phyloP scores from a whole-genome alignment of 2,888 invertebrate genomes.

The Eudemis profundana region DNA sequence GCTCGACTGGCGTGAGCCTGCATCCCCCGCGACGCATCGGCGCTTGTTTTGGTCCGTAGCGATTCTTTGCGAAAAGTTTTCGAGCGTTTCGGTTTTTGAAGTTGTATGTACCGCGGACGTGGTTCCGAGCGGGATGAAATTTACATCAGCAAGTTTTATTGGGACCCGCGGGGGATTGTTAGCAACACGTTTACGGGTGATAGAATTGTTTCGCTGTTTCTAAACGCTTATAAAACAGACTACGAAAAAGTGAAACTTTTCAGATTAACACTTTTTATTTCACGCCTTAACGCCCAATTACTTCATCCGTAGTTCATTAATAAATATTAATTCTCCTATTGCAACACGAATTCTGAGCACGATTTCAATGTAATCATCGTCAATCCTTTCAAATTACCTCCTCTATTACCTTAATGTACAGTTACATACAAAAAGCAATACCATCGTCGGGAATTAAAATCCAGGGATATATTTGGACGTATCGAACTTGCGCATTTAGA shows the following conservation, averaged over 20 bases:
- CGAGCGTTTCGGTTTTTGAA: constrained; percentile 37
- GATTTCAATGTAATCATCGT: neutral
- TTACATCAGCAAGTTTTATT: constrained; percentile 39
- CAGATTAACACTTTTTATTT: constrained; percentile 18
- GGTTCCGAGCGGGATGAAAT: constrained; percentile 36
- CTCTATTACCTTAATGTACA: constrained; percentile 12
- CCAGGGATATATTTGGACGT: constrained; percentile 5
- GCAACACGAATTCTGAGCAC: neutral
- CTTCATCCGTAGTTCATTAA: no score
- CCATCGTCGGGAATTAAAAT: constrained; percentile 15
- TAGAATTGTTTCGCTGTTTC: constrained; percentile 36
- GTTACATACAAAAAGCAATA: constrained; percentile 7
- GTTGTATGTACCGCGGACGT: constrained; percentile 31
- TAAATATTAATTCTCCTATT: neutral
- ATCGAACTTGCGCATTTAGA: constrained; percentile 25
- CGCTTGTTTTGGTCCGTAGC: constrained; percentile 51
- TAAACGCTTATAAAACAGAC: constrained; percentile 17
- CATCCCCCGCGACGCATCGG: constrained; percentile 50
- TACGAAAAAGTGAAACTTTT: constrained; percentile 14
- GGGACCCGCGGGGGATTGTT: constrained; percentile 35
- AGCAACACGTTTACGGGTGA: constrained; percentile 27
- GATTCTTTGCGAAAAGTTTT: constrained; percentile 30
- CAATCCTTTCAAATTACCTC: constrained; percentile 18
- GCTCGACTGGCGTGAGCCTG: constrained; percentile 53
- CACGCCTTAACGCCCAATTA: no score